A percentile compares a stretch with the other conserved stretches of the same genome.
Conservation (phyloP, 2,888 invertebrate species). For the Branchipolynoe longqiensis region DNA sequence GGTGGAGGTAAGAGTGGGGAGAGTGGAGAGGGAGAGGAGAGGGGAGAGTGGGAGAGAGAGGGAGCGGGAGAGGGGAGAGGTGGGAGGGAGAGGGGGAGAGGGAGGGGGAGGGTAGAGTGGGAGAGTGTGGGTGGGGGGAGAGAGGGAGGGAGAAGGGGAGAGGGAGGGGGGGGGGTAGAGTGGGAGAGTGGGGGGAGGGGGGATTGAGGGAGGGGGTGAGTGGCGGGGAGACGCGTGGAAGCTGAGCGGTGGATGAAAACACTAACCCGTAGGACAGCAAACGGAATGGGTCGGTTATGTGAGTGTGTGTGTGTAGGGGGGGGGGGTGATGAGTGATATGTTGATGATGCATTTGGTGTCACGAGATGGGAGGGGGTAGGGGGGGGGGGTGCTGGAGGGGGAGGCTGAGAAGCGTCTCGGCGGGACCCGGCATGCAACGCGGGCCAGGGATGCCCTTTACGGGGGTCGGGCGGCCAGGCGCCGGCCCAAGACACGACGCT, state of each 20-base stretch:
- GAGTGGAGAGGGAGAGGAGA: too few species aligned
- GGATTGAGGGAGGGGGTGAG: neutral
- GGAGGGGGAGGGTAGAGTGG: neutral
- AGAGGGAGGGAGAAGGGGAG: neutral
- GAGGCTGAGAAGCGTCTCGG: neutral
- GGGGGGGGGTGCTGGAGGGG: too few species aligned
- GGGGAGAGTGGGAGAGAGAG: too few species aligned
- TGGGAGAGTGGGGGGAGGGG: neutral
- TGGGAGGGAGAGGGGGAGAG: neutral
- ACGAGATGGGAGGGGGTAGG: too few species aligned
- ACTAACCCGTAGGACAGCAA: neutral
- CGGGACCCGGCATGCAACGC: conserved; percentile 2
- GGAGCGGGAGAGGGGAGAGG: too few species aligned
- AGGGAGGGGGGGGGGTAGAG: neutral
- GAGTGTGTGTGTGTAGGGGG: neutral
- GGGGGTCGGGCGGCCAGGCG: too few species aligned
- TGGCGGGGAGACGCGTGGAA: neutral
- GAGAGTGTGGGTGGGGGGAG: neutral
- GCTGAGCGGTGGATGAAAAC: neutral
- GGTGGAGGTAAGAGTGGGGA: too few species aligned
- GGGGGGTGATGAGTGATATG: neutral
- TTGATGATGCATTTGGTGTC: neutral
- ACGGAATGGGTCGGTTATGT: neutral
- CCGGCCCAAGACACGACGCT: conserved; percentile 19
- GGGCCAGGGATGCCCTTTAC: neutral